Base-by-base conservation (phyloP, 2,113 vertebrate species). In the Agelaius phoeniceus region DNA sequence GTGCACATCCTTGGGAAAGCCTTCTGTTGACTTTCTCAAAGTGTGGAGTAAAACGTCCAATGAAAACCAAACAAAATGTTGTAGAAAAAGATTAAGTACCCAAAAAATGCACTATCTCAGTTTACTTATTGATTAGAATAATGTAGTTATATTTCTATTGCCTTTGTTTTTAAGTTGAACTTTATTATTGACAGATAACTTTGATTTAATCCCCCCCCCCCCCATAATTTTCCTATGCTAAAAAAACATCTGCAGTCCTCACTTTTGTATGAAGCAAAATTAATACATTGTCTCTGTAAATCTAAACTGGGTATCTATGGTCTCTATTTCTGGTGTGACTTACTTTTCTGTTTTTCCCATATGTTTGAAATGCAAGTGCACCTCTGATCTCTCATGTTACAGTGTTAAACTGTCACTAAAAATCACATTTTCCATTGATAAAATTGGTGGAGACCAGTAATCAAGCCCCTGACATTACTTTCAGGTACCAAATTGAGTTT, bases 131-230 rank as follows among this genome's bases (percentile, higher is more conserved):
- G 33, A 51, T 55, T 55, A 55, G 41, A 92, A 66, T 37, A 78
- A 51, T 15, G 19, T 5, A 84, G 19, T 35, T 35, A 39, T 52
- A 37, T 44, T 58, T 39, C 39, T 58, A 15, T 18, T 31, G 3
- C 2, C 1, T 54, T 16, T 22, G 3, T 2, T 1, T 54, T 43
- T 9, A 2, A 12, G 2, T 37, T 83, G 26, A 80, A 61, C 8
- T 26, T 16, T 27, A 22, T 68, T 65, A 27, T 44, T 90, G 22
- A 54, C 4, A 72, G 43, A 52, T 49, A 61, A 28, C 9, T 43
- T 72, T 66, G 11, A 55, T 7, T 74, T 14, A 72, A 41, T 1
- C 5, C 5, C 1, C 9, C 3, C 13, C 28, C 3, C 13, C 26
- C 13, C 55, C 20, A 52, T 33, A 63, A 61, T 69, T 74, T 72